Conservation (phyloP, 30 jellyfish, hydroid and myxozoan species). For the Thelohanellus kitauei region DNA sequence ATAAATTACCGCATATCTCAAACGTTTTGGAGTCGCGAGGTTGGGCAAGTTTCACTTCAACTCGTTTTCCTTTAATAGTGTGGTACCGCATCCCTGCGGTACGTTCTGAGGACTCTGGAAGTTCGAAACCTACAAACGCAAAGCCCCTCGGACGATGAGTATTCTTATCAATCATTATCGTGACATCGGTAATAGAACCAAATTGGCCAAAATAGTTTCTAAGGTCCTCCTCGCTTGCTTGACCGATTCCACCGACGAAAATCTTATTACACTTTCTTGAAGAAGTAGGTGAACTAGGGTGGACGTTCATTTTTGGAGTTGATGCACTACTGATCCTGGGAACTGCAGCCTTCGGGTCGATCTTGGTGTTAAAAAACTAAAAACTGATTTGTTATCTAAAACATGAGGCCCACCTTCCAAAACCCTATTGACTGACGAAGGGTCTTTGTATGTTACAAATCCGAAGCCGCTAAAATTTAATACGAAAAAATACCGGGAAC, state of each 20-base stretch:
- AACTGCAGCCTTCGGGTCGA: slow-evolving; percentile 70
- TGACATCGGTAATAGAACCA: neutral
- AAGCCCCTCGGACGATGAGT: slow-evolving; percentile 18
- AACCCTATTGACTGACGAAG: slow-evolving; percentile 25
- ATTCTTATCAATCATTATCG: neutral
- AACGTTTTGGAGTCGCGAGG: neutral
- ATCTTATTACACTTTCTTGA: slow-evolving; percentile 6
- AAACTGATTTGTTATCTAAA: slow-evolving; percentile 45
- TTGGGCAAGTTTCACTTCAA: neutral
- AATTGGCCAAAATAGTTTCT: slow-evolving; percentile 12
- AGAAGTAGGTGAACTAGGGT: neutral
- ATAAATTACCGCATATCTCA: too few relatives aligned
- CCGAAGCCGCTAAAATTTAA: slow-evolving; percentile 43
- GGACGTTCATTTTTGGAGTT: neutral
- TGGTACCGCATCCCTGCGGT: slow-evolving; percentile 27
- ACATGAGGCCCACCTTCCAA: slow-evolving; percentile 15
- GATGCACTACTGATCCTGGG: slow-evolving; percentile 6
- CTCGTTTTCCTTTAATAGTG: slow-evolving; percentile 22
- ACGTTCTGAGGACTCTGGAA: slow-evolving; percentile 22
- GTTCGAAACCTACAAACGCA: slow-evolving; percentile 51
- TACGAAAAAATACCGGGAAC: slow-evolving; percentile 17
- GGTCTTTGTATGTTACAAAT: slow-evolving; percentile 43
- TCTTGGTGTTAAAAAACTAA: slow-evolving; percentile 1
- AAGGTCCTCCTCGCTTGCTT: slow-evolving; percentile 43
- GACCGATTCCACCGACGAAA: slow-evolving; percentile 95